Percentiles rank a stretch among this genome's conserved stretches.
These are phyloP conservation scores for Drosophila pegasa DNA, from an alignment of 2,888 invertebrate genomes.

Conservation along the genomic window DNA sequence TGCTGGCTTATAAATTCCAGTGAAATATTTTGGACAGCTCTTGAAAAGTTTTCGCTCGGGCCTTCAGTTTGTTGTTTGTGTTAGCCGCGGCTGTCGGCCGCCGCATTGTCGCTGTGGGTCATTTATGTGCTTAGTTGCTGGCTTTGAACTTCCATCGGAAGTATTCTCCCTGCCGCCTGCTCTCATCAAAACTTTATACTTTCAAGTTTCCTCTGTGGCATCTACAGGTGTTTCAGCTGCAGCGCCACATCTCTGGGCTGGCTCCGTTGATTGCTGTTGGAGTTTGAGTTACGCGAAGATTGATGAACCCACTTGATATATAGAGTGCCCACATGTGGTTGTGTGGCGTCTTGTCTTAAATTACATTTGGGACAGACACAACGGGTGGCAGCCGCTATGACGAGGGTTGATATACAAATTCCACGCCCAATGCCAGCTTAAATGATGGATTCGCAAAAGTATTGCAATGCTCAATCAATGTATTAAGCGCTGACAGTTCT, in stretches of 20 bases:
- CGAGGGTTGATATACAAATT: conserved; percentile 31
- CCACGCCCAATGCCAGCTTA: not conserved
- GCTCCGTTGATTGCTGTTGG: conserved; percentile 49
- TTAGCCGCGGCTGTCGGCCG: conserved; percentile 56
- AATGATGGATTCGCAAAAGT: conserved; percentile 37
- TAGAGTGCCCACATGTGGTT: conserved; percentile 19
- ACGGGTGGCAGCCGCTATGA: conserved; percentile 3
- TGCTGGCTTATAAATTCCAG: conserved; percentile 76
- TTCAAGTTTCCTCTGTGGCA: conserved; percentile 36
- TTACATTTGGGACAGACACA: conserved; percentile 47
- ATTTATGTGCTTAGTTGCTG: conserved; percentile 72
- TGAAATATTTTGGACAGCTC: conserved; percentile 72
- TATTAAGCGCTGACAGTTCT: conserved; percentile 38
- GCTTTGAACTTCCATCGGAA: conserved; percentile 60
- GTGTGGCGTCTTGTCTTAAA: conserved; percentile 36
- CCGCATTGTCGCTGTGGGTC: conserved; percentile 50
- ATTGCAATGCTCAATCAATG: conserved; percentile 49
- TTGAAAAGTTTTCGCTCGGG: conserved; percentile 67
- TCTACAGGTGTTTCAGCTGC: conserved; percentile 63
- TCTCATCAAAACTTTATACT: conserved; percentile 36
- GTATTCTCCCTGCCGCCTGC: not conserved
- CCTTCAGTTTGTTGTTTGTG: conserved; percentile 54
- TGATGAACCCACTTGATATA: conserved; percentile 61
- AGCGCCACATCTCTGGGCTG: conserved; percentile 8
- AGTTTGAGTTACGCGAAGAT: conserved; percentile 51